phyloP scores from a whole-genome alignment of 2,113 vertebrate genomes.

The Trematocara zebra region DNA sequence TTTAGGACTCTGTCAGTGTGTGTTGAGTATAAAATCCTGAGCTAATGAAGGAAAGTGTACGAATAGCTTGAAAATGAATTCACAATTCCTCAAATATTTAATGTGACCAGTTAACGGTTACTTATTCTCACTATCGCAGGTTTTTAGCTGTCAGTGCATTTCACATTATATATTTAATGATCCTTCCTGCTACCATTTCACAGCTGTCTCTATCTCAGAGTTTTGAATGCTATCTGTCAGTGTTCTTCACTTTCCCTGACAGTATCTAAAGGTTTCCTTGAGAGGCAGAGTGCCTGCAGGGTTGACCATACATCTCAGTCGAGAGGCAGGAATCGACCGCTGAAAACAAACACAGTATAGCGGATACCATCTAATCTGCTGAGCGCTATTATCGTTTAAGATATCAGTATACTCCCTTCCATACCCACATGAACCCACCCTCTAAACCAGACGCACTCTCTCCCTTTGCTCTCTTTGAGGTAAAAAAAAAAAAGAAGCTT shows the following conservation, averaged over 20 bases:
- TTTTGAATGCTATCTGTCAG: slow-evolving; percentile 15
- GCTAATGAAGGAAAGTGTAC: background rate
- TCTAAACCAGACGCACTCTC: slow-evolving; percentile 31
- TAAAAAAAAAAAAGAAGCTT: slow-evolving; percentile 47
- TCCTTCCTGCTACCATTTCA: background rate
- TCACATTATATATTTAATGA: background rate
- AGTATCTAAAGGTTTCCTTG: slow-evolving; percentile 31
- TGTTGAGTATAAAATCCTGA: slow-evolving; percentile 1
- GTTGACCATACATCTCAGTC: slow-evolving; percentile 26
- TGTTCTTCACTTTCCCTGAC: background rate
- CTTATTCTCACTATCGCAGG: background rate
- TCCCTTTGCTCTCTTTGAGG: slow-evolving; percentile 60
- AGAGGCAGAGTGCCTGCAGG: slow-evolving; percentile 6
- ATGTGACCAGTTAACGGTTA: background rate
- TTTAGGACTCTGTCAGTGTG: slow-evolving; percentile 1
- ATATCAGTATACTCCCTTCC: slow-evolving; percentile 54
- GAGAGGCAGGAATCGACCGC: slow-evolving; percentile 17
- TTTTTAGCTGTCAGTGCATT: background rate
- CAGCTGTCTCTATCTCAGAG: background rate
- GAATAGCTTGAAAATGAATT: background rate
- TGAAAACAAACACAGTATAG: slow-evolving; percentile 60
- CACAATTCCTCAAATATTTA: background rate
- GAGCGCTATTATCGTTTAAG: slow-evolving; percentile 70
- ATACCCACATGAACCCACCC: slow-evolving; percentile 31
- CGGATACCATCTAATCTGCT: slow-evolving; percentile 64